Evolutionary conservation across 2,888 invertebrate species (phyloP).

Genomic region (Dioctria rufipes): DNA sequence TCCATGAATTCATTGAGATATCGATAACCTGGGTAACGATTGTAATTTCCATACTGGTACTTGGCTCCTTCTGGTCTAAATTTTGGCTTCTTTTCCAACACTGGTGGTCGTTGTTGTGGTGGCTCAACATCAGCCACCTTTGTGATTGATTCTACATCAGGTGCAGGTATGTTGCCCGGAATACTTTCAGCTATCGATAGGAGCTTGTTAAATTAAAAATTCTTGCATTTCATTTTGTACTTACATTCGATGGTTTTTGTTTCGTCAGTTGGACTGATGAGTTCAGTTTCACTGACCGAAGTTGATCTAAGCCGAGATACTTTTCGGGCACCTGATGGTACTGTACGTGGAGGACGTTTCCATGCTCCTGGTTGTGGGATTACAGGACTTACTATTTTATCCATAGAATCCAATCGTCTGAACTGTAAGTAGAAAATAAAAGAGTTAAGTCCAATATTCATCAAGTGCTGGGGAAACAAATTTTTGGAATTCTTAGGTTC

Average conservation of each 20-base stretch:
- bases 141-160: constrained; percentile 57
- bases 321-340: constrained; percentile 68
- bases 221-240: background rate
- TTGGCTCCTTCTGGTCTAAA: constrained; percentile 84
- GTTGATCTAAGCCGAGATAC: constrained; percentile 68
- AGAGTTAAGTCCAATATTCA: constrained; percentile 72
- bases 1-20: constrained; percentile 88
- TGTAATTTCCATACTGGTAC: constrained; percentile 97
- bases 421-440: constrained; percentile 72
- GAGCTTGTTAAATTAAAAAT: background rate
- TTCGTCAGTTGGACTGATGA: constrained; percentile 71
- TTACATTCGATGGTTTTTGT: constrained; percentile 65
- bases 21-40: constrained; percentile 96
- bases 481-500: too few relatives aligned
- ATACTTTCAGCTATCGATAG: constrained; percentile 64
- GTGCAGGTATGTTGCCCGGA: constrained; percentile 67
- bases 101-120: constrained; percentile 59
- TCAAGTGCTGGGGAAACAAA: too few relatives aligned
- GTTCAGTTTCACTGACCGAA: constrained; percentile 73
- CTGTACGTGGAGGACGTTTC: constrained; percentile 76
- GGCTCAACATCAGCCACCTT: constrained; percentile 61
- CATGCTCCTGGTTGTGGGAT: constrained; percentile 91
- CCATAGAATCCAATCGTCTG: constrained; percentile 82
- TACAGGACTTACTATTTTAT: constrained; percentile 93
- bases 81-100: constrained; percentile 59